These are phyloP conservation scores for Thryonomys swinderianus DNA, from an alignment of 2,113 vertebrate species.

Conservation along the genomic window DNA sequence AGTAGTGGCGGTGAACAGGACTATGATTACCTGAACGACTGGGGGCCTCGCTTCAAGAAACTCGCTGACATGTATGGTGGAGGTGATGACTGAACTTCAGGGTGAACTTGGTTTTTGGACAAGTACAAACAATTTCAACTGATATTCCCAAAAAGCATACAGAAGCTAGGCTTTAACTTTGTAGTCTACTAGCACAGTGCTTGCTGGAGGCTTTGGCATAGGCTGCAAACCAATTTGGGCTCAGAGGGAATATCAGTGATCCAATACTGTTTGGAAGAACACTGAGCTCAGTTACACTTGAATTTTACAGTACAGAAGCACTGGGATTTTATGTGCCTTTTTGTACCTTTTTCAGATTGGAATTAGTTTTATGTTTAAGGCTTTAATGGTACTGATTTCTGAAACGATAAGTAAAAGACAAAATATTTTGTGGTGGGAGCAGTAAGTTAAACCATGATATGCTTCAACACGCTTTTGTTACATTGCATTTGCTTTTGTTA, in stretches of 20 bases:
- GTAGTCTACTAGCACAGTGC: constrained; percentile 98
- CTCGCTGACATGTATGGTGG: constrained; percentile 99
- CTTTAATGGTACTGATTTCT: constrained; percentile 99
- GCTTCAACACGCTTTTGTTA: constrained; percentile 95
- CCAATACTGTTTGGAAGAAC: constrained; percentile 94
- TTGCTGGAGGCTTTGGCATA: constrained; percentile 96
- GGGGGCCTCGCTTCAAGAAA: constrained; percentile 99
- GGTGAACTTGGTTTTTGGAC: constrained; percentile 90
- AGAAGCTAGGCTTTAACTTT: constrained; percentile 98
- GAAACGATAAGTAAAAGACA: constrained; percentile 93
- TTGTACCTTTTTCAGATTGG: constrained; percentile 99
- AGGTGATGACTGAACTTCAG: constrained; percentile 94
- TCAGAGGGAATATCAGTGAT: constrained; percentile 93
- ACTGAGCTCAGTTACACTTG: constrained; percentile 99
- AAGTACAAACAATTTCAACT: constrained; percentile 93
- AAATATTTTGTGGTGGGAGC: constrained; percentile 90
- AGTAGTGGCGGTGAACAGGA: constrained; percentile 99
- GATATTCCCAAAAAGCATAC: constrained; percentile 93
- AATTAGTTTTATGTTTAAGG: constrained; percentile 99
- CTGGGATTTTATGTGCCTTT: constrained; percentile 99
- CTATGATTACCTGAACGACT: constrained; percentile 99
- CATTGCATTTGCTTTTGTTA: constrained; percentile 94
- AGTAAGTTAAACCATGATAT: constrained; percentile 94
- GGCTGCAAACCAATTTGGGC: constrained; percentile 92
- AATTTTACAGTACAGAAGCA: constrained; percentile 99